These are phyloP conservation scores for Limnodromus scolopaceus DNA, from an alignment of 2,797 vertebrate species.

Conservation along the genomic window DNA sequence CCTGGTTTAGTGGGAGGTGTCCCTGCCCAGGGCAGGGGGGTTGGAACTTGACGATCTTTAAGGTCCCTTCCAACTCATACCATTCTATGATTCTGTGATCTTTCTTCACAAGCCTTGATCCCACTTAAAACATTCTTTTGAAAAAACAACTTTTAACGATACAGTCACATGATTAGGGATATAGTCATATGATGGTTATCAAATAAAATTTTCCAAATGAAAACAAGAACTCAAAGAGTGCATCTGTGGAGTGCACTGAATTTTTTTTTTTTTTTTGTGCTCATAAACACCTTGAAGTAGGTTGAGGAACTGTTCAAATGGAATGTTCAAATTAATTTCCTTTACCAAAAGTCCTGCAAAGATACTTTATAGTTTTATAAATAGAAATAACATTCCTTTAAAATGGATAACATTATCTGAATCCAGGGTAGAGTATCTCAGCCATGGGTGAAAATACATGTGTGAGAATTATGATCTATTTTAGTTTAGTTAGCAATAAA, in stretches of 20 bases:
- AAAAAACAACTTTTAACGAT: background rate
- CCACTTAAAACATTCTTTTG: background rate
- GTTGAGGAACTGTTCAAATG: background rate
- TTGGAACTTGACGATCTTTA: background rate
- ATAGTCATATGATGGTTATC: background rate
- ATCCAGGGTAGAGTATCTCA: background rate
- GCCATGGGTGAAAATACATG: background rate
- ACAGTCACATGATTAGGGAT: background rate
- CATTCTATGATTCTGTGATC: background rate
- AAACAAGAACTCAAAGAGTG: background rate
- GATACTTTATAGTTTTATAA: background rate
- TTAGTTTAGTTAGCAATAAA: background rate
- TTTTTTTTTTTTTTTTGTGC: background rate
- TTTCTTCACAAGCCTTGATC: background rate
- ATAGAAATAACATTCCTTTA: background rate
- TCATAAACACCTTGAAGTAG: background rate
- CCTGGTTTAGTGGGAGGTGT: background rate
- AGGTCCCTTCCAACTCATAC: background rate
- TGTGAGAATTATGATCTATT: background rate
- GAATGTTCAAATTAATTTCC: background rate
- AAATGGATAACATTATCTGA: background rate
- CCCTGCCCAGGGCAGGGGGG: background rate
- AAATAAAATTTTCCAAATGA: background rate
- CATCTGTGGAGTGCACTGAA: background rate
- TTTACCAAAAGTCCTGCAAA: background rate